Evolutionary conservation across 2,797 vertebrate genomes (phyloP).

Genomic region (Chloroceryle inda): DNA sequence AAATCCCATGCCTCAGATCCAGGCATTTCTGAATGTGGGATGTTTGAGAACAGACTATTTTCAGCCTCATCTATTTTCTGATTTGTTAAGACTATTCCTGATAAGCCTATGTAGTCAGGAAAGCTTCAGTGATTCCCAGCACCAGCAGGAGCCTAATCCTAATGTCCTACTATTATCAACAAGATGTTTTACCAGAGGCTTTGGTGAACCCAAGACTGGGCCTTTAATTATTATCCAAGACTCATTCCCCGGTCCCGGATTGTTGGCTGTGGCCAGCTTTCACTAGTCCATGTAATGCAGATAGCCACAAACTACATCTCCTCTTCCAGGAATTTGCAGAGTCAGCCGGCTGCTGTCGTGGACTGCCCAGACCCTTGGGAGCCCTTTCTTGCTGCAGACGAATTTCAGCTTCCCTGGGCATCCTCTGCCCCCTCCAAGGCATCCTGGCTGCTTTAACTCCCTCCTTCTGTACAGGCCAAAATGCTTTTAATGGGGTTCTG

Average conservation of each 20-base stretch:
- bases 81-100: background rate
- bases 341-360: background rate
- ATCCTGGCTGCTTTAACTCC: background rate
- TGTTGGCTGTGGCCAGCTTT: background rate
- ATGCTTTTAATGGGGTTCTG: background rate
- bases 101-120: background rate
- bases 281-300: background rate
- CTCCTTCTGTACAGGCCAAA: background rate
- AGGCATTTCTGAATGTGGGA: constrained; percentile 41
- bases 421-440: background rate
- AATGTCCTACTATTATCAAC: background rate
- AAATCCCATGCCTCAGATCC: background rate
- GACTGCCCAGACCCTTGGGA: background rate
- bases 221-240: background rate
- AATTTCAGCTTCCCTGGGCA: background rate
- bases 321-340: constrained; percentile 9
- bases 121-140: constrained; percentile 1
- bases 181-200: background rate
- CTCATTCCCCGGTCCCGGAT: background rate
- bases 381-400: background rate
- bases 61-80: constrained; percentile 46
- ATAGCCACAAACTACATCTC: background rate
- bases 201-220: background rate
- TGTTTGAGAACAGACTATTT: constrained; percentile 59
- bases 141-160: background rate